phyloP scores from a whole-genome alignment of 2,888 invertebrate species.

The Dorcus parallelipipedus region DNA sequence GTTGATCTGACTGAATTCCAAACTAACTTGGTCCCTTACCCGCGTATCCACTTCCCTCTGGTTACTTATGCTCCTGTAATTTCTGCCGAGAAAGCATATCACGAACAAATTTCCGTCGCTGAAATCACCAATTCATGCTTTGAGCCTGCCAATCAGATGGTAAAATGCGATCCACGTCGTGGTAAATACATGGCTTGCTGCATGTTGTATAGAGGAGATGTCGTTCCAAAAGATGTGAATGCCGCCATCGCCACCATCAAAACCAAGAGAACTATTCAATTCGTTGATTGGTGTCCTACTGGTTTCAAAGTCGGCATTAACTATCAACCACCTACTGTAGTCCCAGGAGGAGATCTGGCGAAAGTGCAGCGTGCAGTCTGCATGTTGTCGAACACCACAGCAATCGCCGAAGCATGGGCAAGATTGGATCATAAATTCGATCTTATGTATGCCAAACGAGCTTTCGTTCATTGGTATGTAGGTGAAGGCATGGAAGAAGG shows the following conservation, averaged over 20 bases:
- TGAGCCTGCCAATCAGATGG: constrained; percentile 95
- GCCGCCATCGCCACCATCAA: constrained; percentile 90
- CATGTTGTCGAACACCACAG: constrained; percentile 79
- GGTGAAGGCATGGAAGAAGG: constrained; percentile 87
- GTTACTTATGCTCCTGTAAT: constrained; percentile 92
- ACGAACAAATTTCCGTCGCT: constrained; percentile 85
- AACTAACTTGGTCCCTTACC: constrained; percentile 85
- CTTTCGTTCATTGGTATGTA: constrained; percentile 94
- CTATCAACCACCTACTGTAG: constrained; percentile 92
- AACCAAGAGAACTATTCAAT: constrained; percentile 88
- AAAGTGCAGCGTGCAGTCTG: constrained; percentile 96
- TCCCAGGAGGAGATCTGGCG: constrained; percentile 92
- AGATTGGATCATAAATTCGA: constrained; percentile 93
- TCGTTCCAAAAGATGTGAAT: constrained; percentile 88
- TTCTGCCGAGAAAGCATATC: constrained; percentile 91
- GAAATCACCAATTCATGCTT: constrained; percentile 96
- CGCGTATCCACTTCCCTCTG: constrained; percentile 60
- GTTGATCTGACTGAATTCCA: constrained; percentile 94
- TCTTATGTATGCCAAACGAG: constrained; percentile 93
- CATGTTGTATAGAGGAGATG: constrained; percentile 90
- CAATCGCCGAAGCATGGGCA: constrained; percentile 61
- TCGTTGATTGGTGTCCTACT: constrained; percentile 88
- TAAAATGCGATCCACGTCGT: constrained; percentile 87
- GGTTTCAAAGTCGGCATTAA: constrained; percentile 46
- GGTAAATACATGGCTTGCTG: constrained; percentile 95